Percentiles rank a stretch among this genome's conserved stretches.
Conservation (phyloP, 2,888 invertebrate genomes). For the Lasioglossum leucozonium region DNA sequence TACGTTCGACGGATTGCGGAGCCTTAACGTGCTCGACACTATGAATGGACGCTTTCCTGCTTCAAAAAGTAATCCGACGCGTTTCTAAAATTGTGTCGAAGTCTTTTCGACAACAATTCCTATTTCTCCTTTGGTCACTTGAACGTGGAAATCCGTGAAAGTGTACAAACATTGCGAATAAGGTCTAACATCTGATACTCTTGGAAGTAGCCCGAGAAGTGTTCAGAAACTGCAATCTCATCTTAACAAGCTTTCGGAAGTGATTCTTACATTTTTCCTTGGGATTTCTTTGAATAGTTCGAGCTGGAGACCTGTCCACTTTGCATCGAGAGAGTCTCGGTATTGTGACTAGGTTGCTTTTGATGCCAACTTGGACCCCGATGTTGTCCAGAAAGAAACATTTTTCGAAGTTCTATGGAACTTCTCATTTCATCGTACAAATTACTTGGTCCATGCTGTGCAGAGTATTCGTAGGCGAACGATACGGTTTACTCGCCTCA, state of each 20-base stretch:
- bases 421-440: background rate
- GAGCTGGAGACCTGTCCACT: background rate
- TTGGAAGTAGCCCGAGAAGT: background rate
- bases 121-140: background rate
- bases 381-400: background rate
- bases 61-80: background rate
- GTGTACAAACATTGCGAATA: background rate
- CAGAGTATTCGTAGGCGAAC: background rate
- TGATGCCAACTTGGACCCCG: background rate
- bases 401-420: background rate
- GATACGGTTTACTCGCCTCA: background rate
- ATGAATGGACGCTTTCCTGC: background rate
- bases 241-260: background rate
- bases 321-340: background rate
- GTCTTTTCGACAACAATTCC: background rate
- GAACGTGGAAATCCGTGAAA: background rate
- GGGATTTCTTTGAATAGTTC: background rate
- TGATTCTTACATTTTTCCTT: background rate
- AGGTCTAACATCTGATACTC: background rate
- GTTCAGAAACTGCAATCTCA: background rate
- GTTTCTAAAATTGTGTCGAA: background rate
- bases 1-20: background rate
- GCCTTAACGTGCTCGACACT: background rate
- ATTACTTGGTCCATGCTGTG: background rate
- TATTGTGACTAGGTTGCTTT: background rate